Percentiles rank a stretch among this genome's conserved stretches.
phyloP scores from a whole-genome alignment of 2,888 invertebrate species.

The Heliconius sara region DNA sequence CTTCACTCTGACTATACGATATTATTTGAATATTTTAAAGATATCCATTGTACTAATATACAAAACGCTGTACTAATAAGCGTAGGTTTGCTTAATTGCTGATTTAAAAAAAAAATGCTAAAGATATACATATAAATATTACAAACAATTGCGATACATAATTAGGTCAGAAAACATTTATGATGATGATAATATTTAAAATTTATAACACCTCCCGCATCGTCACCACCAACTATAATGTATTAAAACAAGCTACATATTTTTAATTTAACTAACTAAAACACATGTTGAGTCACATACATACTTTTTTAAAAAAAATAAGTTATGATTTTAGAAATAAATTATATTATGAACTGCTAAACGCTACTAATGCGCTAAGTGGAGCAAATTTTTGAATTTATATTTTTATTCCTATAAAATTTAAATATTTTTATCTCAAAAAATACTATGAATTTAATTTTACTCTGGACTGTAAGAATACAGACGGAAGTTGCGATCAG shows the following conservation, averaged over 20 bases:
- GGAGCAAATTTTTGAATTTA: too few species aligned
- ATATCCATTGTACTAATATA: too few species aligned
- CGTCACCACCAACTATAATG: not conserved
- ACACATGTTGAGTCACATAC: not conserved
- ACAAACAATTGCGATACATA: not conserved
- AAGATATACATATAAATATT: not conserved
- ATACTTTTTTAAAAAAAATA: too few species aligned
- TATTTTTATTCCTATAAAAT: too few species aligned
- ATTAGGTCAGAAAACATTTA: not conserved
- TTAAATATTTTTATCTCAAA: not conserved
- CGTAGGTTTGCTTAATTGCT: not conserved
- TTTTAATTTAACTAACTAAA: not conserved
- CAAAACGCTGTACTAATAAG: not conserved
- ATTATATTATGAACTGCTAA: too few species aligned
- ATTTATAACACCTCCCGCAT: constrained; percentile 15
- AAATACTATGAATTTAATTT: not conserved
- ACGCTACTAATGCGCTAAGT: too few species aligned
- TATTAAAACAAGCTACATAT: not conserved
- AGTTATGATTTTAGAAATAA: too few species aligned
- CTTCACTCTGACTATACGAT: not conserved
- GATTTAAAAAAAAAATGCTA: not conserved
- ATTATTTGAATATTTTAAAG: not conserved
- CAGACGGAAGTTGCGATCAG: not conserved
- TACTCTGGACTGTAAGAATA: not conserved
- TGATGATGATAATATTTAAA: not conserved